phyloP scores from a whole-genome alignment of 1,140 invertebrate genomes.

The Drosophila repletoides region DNA sequence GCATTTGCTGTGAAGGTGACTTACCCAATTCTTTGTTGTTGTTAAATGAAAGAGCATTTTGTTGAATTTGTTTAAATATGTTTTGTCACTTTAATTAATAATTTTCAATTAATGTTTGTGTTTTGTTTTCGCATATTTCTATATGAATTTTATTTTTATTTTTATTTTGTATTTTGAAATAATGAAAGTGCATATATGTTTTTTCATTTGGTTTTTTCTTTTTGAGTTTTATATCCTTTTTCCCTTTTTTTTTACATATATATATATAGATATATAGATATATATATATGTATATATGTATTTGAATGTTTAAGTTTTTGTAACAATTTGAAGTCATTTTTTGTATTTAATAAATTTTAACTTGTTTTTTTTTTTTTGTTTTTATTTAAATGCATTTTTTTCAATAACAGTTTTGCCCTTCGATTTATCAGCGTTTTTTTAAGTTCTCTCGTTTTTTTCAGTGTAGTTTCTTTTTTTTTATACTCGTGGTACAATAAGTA shows the following conservation, averaged over 20 bases:
- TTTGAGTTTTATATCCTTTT: conserved; percentile 40
- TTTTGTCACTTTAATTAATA: conserved; percentile 77
- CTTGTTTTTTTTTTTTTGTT: conserved; percentile 21
- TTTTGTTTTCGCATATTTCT: conserved; percentile 10
- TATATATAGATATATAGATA: too few species aligned
- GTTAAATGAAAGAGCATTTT: too few species aligned
- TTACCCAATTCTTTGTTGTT: too few species aligned
- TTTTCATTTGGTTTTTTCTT: conserved; percentile 36
- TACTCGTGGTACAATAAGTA: conserved; percentile 42
- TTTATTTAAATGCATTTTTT: conserved; percentile 74
- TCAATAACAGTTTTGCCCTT: conserved; percentile 66
- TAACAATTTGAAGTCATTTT: conserved; percentile 67
- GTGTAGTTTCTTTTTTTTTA: too few species aligned
- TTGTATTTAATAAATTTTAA: conserved; percentile 42
- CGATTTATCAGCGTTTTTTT: conserved; percentile 19
- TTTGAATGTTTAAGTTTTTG: conserved; percentile 50
- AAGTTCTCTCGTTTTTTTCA: conserved; percentile 31
- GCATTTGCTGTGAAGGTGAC: not conserved
- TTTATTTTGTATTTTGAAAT: conserved; percentile 48
- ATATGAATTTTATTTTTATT: conserved; percentile 12
- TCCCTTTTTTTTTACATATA: conserved; percentile 40
- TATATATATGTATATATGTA: too few species aligned
- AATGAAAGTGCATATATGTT: conserved; percentile 77
- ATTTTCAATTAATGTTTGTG: conserved; percentile 65
- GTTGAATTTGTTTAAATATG: conserved; percentile 56